These are phyloP conservation scores for Embiotoca jacksoni DNA, from an alignment of 2,113 vertebrate genomes.

Conservation along the genomic window DNA sequence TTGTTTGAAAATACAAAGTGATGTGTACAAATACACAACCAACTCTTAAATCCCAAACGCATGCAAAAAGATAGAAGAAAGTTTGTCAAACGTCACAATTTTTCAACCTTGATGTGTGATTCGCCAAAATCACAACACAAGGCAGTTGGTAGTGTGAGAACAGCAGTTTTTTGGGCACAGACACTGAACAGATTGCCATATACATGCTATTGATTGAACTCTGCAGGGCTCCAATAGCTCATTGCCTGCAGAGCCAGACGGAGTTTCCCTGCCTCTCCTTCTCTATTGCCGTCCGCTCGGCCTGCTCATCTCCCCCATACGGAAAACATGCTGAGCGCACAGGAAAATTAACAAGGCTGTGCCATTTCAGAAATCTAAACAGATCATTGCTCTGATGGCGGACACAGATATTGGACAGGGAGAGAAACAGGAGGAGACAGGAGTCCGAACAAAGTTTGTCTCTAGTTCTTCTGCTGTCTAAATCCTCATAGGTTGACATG, in stretches of 20 bases:
- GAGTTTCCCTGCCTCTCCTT: slow-evolving; percentile 39
- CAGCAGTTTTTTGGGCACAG: slow-evolving; percentile 37
- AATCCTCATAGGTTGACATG: background rate
- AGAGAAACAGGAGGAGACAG: background rate
- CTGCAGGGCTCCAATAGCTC: slow-evolving; percentile 56
- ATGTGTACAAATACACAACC: background rate
- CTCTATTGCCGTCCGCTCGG: slow-evolving; percentile 31
- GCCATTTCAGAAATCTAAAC: slow-evolving; percentile 20
- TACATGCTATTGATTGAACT: slow-evolving; percentile 68
- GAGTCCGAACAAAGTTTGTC: background rate
- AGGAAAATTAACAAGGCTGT: slow-evolving; percentile 22
- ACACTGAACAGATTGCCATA: slow-evolving; percentile 60
- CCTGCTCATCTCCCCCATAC: slow-evolving; percentile 26
- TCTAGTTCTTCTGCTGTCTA: background rate
- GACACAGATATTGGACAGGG: background rate
- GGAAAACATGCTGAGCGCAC: slow-evolving; percentile 41
- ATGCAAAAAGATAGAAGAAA: background rate
- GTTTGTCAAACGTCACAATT: background rate
- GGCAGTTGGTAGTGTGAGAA: background rate
- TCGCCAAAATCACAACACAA: background rate
- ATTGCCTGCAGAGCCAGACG: slow-evolving; percentile 46
- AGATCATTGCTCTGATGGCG: slow-evolving; percentile 30
- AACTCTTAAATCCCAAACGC: background rate
- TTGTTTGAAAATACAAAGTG: background rate
- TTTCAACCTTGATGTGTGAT: slow-evolving; percentile 11